Percentiles rank a stretch among this genome's conserved stretches.
Conservation (phyloP, 2,888 invertebrate species). For the Autographa gamma region DNA sequence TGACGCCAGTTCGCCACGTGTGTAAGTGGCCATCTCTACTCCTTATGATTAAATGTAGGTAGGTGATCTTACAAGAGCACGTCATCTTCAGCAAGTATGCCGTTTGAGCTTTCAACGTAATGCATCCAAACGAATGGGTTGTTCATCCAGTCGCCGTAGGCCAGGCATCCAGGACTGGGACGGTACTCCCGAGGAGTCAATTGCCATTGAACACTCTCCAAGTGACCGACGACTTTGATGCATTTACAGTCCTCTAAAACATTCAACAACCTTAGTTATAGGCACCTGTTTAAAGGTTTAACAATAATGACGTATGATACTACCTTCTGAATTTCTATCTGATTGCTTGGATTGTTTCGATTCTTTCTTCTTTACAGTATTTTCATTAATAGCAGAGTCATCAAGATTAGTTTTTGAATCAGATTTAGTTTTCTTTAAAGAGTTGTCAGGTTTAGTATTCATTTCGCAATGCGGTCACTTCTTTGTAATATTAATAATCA, state of each 20-base stretch:
- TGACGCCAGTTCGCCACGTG: not conserved
- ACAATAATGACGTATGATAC: too few species aligned
- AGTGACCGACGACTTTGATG: constrained; percentile 70
- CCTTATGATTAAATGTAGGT: not conserved
- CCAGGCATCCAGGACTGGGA: constrained; percentile 67
- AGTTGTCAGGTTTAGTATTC: not conserved
- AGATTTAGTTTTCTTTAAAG: not conserved
- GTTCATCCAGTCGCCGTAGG: constrained; percentile 74
- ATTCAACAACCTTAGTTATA: not conserved
- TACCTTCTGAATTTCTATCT: too few species aligned
- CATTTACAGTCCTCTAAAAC: constrained; percentile 70
- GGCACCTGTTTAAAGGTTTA: too few species aligned
- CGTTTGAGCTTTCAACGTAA: constrained; percentile 75
- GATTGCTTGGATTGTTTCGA: too few species aligned
- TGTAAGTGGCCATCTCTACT: not conserved
- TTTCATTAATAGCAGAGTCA: not conserved
- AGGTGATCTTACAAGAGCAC: constrained; percentile 71
- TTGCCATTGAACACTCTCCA: constrained; percentile 73
- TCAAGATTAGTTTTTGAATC: not conserved
- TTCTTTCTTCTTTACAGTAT: not conserved
- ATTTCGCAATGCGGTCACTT: not conserved
- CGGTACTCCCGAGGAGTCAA: constrained; percentile 63
- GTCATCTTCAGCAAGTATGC: constrained; percentile 72
- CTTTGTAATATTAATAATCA: not conserved
- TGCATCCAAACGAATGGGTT: constrained; percentile 77